Evolutionary conservation across 2,113 vertebrate species (phyloP).

Genomic region (Pedetes capensis): DNA sequence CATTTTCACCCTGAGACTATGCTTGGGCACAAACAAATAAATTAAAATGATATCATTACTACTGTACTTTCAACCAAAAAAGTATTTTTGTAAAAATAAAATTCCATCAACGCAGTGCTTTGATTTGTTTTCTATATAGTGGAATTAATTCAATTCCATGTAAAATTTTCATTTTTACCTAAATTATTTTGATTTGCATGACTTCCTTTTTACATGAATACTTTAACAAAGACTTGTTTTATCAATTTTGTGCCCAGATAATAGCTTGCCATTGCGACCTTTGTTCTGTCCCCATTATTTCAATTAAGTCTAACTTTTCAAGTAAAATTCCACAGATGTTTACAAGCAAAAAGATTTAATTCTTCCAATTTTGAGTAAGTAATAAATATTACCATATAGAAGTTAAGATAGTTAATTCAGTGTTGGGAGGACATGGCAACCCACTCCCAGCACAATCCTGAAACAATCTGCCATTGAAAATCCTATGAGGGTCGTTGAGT

Average conservation of each 20-base stretch:
- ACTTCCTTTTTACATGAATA: background rate
- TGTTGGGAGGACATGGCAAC: background rate
- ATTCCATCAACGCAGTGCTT: background rate
- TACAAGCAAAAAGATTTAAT: background rate
- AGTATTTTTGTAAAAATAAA: constrained; percentile 10
- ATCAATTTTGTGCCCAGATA: background rate
- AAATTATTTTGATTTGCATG: background rate
- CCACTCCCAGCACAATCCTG: too few relatives aligned
- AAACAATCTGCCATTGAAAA: too few relatives aligned
- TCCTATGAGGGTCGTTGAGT: too few relatives aligned
- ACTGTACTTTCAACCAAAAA: background rate
- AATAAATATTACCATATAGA: background rate
- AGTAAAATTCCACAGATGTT: constrained; percentile 1
- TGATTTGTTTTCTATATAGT: background rate
- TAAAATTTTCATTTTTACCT: background rate
- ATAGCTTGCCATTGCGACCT: background rate
- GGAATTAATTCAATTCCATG: background rate
- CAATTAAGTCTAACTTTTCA: background rate
- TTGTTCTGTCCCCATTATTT: background rate
- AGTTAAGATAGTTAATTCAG: background rate
- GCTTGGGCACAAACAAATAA: background rate
- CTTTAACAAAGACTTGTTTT: background rate
- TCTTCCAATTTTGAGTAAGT: background rate
- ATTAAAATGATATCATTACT: background rate
- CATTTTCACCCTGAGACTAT: background rate